Evolutionary conservation across 2,113 vertebrate genomes (phyloP).

Genomic region (Chauna torquata): DNA sequence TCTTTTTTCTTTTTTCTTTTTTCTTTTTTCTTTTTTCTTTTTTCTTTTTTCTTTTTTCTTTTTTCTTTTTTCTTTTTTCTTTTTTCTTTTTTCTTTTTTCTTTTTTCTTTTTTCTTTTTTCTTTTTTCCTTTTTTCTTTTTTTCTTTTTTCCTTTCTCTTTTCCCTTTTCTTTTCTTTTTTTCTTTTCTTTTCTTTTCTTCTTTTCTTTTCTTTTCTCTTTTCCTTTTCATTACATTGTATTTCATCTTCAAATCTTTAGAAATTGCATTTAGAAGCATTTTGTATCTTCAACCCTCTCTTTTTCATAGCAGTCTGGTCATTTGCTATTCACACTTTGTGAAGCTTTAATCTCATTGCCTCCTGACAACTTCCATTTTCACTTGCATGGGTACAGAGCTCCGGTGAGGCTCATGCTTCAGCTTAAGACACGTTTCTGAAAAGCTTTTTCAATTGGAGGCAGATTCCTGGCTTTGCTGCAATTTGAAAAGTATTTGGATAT

Average conservation of each 20-base stretch:
- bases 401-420: not conserved
- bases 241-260: not conserved
- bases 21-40: not conserved
- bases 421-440: not conserved
- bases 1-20: not conserved
- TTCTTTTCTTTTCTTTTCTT: not conserved
- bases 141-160: not conserved
- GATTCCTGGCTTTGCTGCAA: not conserved
- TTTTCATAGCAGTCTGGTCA: not conserved
- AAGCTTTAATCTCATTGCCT: not conserved
- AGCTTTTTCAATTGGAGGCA: not conserved
- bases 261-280: not conserved
- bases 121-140: accelerated
- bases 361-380: not conserved
- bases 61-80: not conserved
- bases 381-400: not conserved
- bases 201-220: no score
- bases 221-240: not conserved
- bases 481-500: not conserved
- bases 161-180: not conserved
- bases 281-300: not conserved
- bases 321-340: not conserved
- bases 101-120: not conserved
- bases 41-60: not conserved
- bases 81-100: not conserved